phyloP scores from a whole-genome alignment of 2,797 vertebrate species.

The Amazonetta brasiliensis region DNA sequence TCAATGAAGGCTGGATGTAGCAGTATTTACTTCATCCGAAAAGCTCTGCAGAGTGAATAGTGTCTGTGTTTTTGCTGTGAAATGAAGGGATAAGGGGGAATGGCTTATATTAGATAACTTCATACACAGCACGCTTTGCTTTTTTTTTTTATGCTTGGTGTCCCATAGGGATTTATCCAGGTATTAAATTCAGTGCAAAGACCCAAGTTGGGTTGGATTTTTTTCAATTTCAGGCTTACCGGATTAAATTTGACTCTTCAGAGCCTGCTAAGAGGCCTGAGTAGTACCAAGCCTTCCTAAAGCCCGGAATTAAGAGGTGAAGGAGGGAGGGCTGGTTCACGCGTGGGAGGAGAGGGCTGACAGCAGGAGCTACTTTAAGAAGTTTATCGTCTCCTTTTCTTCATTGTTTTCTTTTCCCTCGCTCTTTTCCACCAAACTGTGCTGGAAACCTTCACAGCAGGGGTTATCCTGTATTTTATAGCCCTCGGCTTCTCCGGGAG shows the following conservation, averaged over 20 bases:
- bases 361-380: background rate
- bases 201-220: background rate
- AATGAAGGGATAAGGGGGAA: background rate
- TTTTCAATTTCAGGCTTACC: background rate
- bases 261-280: background rate
- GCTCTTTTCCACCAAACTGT: background rate
- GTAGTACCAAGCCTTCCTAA: background rate
- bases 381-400: background rate
- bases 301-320: background rate
- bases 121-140: background rate
- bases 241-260: background rate
- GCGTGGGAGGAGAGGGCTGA: background rate
- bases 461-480: background rate
- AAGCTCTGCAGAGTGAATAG: background rate
- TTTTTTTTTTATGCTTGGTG: background rate
- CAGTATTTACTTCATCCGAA: background rate
- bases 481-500: fast-evolving
- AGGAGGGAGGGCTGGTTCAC: background rate
- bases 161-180: background rate
- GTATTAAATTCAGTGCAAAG: background rate
- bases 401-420: background rate
- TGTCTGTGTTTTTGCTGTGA: background rate
- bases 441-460: background rate
- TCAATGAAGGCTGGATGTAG: background rate
- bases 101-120: background rate